phyloP scores from a whole-genome alignment of 2,113 vertebrate species.

The Pluvianellus socialis region DNA sequence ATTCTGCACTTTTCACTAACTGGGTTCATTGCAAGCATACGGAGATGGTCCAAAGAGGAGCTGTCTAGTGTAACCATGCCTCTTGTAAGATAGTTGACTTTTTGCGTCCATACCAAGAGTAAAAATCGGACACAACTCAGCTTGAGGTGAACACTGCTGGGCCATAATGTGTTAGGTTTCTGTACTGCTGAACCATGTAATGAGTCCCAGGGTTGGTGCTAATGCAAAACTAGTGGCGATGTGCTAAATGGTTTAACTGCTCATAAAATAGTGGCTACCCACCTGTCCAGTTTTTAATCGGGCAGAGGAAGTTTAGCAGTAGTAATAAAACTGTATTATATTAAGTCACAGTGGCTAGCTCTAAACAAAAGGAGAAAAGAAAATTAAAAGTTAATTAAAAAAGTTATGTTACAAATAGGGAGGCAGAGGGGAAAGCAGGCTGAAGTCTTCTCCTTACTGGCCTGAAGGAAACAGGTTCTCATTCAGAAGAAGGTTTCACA shows the following conservation, averaged over 20 bases:
- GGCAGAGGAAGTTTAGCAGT: neutral
- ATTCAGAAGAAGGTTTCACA: neutral
- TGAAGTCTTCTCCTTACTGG: neutral
- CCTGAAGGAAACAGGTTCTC: neutral
- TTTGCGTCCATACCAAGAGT: neutral
- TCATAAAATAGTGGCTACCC: conserved; percentile 34
- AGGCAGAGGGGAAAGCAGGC: neutral
- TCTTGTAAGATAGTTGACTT: neutral
- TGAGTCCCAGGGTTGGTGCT: conserved; percentile 37
- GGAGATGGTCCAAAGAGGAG: neutral
- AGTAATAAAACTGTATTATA: neutral
- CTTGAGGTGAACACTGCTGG: conserved; percentile 16
- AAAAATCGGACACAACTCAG: neutral
- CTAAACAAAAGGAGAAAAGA: neutral
- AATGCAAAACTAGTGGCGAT: conserved; percentile 41
- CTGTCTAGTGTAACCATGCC: neutral
- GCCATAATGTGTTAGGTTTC: neutral
- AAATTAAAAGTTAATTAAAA: neutral
- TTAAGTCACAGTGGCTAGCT: neutral
- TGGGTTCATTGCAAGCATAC: neutral
- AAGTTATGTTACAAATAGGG: neutral
- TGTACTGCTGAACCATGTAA: conserved; percentile 23
- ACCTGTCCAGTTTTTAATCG: conserved; percentile 13
- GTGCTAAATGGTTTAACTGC: conserved; percentile 54
- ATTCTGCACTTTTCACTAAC: neutral